Percentiles rank a stretch among this genome's conserved stretches.
phyloP scores from a whole-genome alignment of 1,140 invertebrate species.

The Oscheius sp. region DNA sequence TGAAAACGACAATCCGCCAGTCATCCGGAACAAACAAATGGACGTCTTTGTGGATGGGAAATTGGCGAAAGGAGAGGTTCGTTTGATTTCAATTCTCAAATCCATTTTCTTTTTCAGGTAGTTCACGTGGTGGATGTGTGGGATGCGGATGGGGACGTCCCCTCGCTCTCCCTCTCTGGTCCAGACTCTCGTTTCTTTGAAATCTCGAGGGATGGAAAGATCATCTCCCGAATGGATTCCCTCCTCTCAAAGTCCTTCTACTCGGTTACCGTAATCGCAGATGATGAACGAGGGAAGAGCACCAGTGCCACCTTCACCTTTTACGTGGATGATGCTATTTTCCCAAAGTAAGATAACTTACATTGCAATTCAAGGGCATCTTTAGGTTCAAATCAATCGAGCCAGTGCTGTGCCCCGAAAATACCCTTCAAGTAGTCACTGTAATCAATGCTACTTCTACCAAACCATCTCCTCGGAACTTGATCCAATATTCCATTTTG shows the following conservation, averaged over 20 bases:
- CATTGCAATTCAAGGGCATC: not conserved
- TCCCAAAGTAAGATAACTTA: not conserved
- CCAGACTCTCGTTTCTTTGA: not conserved
- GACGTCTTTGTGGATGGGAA: conserved; percentile 21
- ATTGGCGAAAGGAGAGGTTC: not conserved
- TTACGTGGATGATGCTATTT: not conserved
- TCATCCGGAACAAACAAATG: conserved; percentile 1
- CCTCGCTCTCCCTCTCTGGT: not conserved
- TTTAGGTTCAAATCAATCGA: not conserved
- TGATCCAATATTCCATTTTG: not conserved
- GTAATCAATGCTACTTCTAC: not conserved
- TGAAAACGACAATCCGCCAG: conserved; percentile 25
- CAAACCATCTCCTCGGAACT: not conserved
- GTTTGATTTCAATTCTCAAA: too few species aligned
- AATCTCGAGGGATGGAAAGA: conserved; percentile 1
- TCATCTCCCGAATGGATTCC: not conserved
- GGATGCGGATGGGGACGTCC: conserved; percentile 3
- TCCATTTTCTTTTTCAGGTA: not conserved
- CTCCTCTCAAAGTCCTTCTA: not conserved
- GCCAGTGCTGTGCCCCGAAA: not conserved
- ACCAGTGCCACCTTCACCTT: not conserved
- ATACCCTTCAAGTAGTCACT: not conserved
- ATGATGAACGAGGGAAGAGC: not conserved
- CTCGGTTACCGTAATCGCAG: conserved; percentile 16
- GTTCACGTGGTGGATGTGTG: conserved; percentile 5